Base-by-base conservation (phyloP, 2,113 vertebrate genomes). In the Upupa epops region DNA sequence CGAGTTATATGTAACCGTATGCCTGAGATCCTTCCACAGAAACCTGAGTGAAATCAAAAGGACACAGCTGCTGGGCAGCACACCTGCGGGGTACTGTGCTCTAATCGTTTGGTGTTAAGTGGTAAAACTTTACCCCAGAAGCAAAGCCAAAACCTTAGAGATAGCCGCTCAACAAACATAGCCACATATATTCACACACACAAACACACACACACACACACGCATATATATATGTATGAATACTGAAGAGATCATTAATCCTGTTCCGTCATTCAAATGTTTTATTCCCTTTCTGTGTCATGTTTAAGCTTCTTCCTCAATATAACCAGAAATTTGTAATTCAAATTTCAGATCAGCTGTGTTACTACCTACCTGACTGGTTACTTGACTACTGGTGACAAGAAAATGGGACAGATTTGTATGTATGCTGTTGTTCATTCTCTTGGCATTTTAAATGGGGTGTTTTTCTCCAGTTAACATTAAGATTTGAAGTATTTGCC, bases 161-260 rank as follows among this genome's bases (percentile, higher is more conserved):
- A 45, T 19, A n/a, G 0, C 5, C 4, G 3, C 16, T 25, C 17
- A 32, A 2, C 1, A 3, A 9, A 25, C 7, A 10, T n/a, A n/a
- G n/a, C n/a, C n/a, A n/a, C n/a, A n/a, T n/a, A n/a, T n/a, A n/a
- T n/a, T n/a, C n/a, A n/a, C n/a, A n/a, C n/a, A n/a, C n/a, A n/a
- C n/a, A n/a, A n/a, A n/a, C n/a, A n/a, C n/a, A n/a, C n/a, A n/a
- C n/a, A n/a, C n/a, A n/a, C 40, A 16, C 8, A 66, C 46, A 52
- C 1, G 11, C 51, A 22, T 7, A 19, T 16, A 14, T 1, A 4
- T 6, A n/a, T 15, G 9, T 22, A 28, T 42, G 58, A 84, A 71
- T 22, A 32, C 9, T 19, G 4, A 1, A 9, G 45, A 48, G n/a
- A 60, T 34, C 4, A 54, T 60, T 46, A 91, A 73, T 55, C 9